A percentile compares a stretch with the other conserved stretches of the same genome.
These are phyloP conservation scores for Clunio marinus DNA, from an alignment of 2,888 invertebrate genomes.

Conservation along the genomic window DNA sequence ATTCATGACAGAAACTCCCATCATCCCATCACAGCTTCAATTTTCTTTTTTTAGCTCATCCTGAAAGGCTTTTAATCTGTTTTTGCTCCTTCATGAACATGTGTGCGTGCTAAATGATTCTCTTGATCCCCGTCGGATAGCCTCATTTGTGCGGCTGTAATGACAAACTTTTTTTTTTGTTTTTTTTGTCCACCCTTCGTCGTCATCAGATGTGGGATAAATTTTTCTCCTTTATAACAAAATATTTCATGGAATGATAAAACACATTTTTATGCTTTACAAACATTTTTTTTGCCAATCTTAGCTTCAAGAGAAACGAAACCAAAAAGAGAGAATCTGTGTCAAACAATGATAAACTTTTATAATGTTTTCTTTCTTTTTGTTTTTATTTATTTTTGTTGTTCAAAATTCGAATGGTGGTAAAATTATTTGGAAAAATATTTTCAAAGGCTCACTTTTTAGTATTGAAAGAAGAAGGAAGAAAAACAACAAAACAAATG, in stretches of 20 bases:
- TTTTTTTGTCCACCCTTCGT: neutral
- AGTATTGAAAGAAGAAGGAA: too few species aligned
- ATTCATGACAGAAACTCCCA: neutral
- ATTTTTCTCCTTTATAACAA: slow-evolving; percentile 19
- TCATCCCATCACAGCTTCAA: neutral
- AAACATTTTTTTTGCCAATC: neutral
- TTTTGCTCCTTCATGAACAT: neutral
- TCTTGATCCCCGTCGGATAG: too few species aligned
- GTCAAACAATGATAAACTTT: slow-evolving; percentile 38
- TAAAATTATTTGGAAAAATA: neutral
- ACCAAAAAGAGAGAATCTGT: slow-evolving; percentile 24
- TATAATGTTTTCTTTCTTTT: neutral
- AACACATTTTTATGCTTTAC: slow-evolving; percentile 18
- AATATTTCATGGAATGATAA: slow-evolving; percentile 29
- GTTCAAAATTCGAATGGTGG: neutral
- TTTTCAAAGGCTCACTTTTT: neutral
- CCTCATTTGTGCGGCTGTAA: neutral
- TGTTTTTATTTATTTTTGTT: too few species aligned
- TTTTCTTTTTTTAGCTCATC: neutral
- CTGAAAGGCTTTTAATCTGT: neutral
- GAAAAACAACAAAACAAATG: slow-evolving; percentile 24
- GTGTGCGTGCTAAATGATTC: neutral
- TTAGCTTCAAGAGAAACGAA: neutral
- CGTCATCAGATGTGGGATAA: slow-evolving; percentile 27
- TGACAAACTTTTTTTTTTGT: slow-evolving; percentile 2